A percentile compares a stretch with the other conserved stretches of the same genome.
phyloP scores from a whole-genome alignment of 2,888 invertebrate species.

The Coelopa pilipes region DNA sequence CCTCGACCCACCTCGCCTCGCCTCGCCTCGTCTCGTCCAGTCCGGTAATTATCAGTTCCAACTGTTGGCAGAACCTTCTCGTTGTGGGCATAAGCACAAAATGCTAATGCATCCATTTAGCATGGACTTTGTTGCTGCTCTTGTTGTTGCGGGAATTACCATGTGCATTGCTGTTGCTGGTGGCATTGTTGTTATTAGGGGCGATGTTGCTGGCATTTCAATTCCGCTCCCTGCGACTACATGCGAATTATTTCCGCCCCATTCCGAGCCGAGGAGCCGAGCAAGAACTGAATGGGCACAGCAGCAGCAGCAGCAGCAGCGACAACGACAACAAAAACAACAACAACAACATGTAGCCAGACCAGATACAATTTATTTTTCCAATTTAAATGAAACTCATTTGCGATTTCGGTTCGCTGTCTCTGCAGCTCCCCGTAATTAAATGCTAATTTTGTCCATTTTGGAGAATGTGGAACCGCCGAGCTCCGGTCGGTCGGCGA shows the following conservation, averaged over 20 bases:
- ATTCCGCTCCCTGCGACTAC: constrained; percentile 9
- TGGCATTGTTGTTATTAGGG: too few relatives aligned
- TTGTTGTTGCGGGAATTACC: constrained; percentile 11
- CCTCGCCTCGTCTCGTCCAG: too few relatives aligned
- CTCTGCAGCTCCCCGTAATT: constrained; percentile 38
- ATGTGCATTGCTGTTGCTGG: too few relatives aligned
- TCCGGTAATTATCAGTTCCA: not conserved
- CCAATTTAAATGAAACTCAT: not conserved
- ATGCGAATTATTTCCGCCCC: constrained; percentile 2
- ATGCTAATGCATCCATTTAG: constrained; percentile 15
- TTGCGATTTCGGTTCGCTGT: not conserved
- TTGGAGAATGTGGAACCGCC: not conserved
- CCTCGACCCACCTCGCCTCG: too few relatives aligned
- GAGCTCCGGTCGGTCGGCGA: not conserved
- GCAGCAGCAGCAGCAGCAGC: not conserved
- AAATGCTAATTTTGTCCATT: constrained; percentile 47
- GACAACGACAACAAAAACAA: not conserved
- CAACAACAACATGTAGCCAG: not conserved
- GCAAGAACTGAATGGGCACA: not conserved
- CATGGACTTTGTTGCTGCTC: constrained; percentile 9
- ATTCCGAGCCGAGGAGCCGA: not conserved
- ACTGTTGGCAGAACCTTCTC: not conserved
- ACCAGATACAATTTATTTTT: not conserved
- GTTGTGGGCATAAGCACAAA: not conserved
- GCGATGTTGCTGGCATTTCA: constrained; percentile 24